Evolutionary conservation across 2,113 vertebrate genomes (phyloP), one percentile per base, ranked within the genome.

Genomic region (Murina feae): DNA sequence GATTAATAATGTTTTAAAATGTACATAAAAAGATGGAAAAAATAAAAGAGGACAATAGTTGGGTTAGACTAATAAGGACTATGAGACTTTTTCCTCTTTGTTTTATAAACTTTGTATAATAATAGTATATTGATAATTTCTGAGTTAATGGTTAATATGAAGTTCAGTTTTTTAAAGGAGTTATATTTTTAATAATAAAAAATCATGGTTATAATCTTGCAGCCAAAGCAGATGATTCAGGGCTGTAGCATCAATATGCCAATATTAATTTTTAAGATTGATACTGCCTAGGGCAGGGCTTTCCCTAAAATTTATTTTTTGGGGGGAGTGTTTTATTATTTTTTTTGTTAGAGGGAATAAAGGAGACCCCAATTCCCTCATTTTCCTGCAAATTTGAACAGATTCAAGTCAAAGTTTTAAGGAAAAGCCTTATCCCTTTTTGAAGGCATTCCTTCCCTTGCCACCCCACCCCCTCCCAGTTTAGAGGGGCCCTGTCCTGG

Each of bases 91-190:
- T 49, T 30, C 18, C 20, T 39, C 17, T 44, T 35, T 89, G 5
- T 86, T 80, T 53, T 5, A 90, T 75, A 81, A 76, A 49, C 42
- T 85, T 83, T 86, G 58, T 51, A 25, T 76, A 25, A 86, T 35
- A 83, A 58, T 53, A 71, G 13, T 72, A 44, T 53, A 92, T 35
- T 12, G 4, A 79, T 28, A 35, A 32, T 44, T 58, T 39, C 90
- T 51, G 55, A 72, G 9, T 78, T 66, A 39, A 69, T 37, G 42
- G 5, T 30, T 44, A 86, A 87, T 72, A 5, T 76, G 42, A 83
- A 87, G 28, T 37, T 84, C n/a, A 49, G 30, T 4, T 42, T 83
- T 92, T 39, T 30, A 39, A 75, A 71, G 9, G 12, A 89, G 28
- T 49, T 58, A 12, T 25, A 44, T 68, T 82, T 95, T 83, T 47